Percentiles rank a stretch among this genome's conserved stretches.
Evolutionary conservation across 2,113 vertebrate species (phyloP).

Genomic region (Coreoperca whiteheadi): DNA sequence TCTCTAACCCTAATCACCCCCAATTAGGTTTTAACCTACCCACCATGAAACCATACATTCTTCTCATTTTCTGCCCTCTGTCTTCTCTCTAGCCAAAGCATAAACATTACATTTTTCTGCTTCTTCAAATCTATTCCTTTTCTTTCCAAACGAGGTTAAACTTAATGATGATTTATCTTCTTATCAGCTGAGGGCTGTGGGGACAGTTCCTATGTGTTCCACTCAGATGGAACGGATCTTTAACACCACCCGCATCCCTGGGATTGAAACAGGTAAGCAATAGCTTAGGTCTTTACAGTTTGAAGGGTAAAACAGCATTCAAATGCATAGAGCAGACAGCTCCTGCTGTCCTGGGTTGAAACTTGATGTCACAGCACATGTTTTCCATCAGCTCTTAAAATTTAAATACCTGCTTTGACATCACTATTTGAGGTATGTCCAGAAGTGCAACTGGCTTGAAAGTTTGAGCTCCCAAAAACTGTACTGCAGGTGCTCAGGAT

Average conservation of each 20-base stretch:
- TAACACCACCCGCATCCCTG: conserved; percentile 94
- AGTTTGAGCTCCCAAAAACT: too few species aligned
- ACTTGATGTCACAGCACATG: background rate
- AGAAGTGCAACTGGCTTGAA: too few species aligned
- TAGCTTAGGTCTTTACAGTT: background rate
- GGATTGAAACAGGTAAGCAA: conserved; percentile 88
- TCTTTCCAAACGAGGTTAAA: background rate
- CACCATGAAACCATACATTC: background rate
- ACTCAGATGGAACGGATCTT: conserved; percentile 96
- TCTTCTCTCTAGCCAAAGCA: background rate
- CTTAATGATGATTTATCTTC: background rate
- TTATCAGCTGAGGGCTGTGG: conserved; percentile 89
- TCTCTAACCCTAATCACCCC: background rate
- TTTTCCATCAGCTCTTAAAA: conserved; percentile 1
- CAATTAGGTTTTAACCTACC: background rate
- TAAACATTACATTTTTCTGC: rapidly evolving
- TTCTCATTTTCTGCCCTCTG: too few species aligned
- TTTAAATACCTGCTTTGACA: background rate
- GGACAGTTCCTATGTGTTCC: conserved; percentile 94
- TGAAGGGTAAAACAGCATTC: background rate
- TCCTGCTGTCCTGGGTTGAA: background rate
- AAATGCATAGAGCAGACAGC: background rate
- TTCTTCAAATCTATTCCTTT: background rate
- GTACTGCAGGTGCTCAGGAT: background rate
- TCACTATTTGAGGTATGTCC: background rate